These are phyloP conservation scores for Camponotus vicinus DNA, from an alignment of 1,140 invertebrate species.

Conservation along the genomic window DNA sequence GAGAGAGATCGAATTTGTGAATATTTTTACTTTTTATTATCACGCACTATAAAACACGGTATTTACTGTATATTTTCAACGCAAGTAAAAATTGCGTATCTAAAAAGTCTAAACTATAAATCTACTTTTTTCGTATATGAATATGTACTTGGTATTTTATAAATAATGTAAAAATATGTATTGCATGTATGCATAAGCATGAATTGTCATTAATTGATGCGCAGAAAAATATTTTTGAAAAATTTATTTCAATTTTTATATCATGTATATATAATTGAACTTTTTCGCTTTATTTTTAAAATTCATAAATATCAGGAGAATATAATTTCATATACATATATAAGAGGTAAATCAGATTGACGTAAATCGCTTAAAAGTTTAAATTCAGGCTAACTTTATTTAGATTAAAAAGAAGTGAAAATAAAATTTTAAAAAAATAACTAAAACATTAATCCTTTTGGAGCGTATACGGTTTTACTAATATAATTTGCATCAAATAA, in stretches of 20 bases:
- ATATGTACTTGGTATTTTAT: not conserved
- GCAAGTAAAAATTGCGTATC: not conserved
- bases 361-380: too few species aligned
- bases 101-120: not conserved
- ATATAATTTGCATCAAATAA: not conserved
- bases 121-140: not conserved
- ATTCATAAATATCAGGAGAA: too few species aligned
- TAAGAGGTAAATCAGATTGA: too few species aligned
- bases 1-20: not conserved
- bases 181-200: not conserved
- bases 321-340: too few species aligned
- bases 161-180: not conserved
- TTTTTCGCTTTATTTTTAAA: too few species aligned
- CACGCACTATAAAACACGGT: not conserved
- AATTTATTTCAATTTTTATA: too few species aligned
- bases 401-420: not conserved
- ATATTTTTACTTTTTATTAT: constrained; percentile 2
- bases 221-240: not conserved
- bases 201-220: not conserved
- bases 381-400: too few species aligned
- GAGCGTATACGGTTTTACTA: not conserved
- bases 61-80: not conserved
- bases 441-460: not conserved
- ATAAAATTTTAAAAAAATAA: not conserved
- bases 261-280: too few species aligned